Percentiles rank a stretch among this genome's conserved stretches.
Evolutionary conservation across 1,140 invertebrate species (phyloP).

Genomic region (Trachelipus rathkii): DNA sequence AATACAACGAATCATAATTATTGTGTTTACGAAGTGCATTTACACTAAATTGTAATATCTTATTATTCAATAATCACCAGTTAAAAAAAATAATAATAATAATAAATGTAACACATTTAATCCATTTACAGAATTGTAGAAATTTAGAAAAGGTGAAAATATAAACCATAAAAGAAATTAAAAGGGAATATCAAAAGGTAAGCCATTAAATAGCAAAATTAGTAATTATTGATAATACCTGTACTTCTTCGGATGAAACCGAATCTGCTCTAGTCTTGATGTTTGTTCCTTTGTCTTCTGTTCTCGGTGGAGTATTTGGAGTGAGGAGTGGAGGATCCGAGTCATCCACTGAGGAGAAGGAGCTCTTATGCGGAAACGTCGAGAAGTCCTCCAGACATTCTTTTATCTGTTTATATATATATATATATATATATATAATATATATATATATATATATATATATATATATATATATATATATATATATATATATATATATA

Average conservation of each 20-base stretch:
- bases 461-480: background rate
- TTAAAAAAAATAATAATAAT: no score
- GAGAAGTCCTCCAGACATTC: background rate
- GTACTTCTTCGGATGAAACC: background rate
- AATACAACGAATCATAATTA: no score
- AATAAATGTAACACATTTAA: no score
- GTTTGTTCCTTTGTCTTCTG: background rate
- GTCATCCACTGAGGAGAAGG: background rate
- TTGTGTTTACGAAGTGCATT: no score
- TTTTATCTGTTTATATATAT: background rate
- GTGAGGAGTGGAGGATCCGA: background rate
- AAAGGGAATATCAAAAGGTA: no score
- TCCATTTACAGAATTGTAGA: no score
- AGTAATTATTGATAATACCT: background rate
- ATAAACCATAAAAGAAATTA: no score
- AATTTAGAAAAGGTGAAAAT: no score
- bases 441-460: constrained; percentile 6
- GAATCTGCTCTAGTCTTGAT: background rate
- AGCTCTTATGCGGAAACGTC: background rate
- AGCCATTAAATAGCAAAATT: no score
- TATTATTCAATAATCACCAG: no score
- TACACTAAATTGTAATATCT: no score
- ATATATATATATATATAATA: background rate
- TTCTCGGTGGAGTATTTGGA: background rate
- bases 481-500: background rate